Conservation (phyloP, 2,113 vertebrate genomes). For the Tupaia chinensis region DNA sequence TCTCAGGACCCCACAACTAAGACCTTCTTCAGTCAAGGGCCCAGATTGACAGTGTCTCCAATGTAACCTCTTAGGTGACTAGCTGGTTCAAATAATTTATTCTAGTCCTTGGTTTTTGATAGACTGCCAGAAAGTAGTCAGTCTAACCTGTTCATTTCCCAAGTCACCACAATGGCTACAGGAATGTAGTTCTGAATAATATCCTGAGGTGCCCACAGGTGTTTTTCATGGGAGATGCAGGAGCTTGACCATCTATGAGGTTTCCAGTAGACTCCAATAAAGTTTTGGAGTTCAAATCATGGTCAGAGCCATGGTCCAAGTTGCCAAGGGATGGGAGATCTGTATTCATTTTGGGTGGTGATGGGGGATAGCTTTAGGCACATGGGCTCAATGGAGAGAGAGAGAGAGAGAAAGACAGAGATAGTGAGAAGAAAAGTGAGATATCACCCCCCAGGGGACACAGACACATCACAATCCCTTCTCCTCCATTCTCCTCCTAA, state of each 20-base stretch:
- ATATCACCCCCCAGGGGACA: too few relatives aligned
- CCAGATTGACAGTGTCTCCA: not conserved
- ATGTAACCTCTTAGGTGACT: not conserved
- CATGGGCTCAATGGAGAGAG: too few relatives aligned
- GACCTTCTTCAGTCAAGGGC: too few relatives aligned
- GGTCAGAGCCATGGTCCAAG: not conserved
- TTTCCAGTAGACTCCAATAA: not conserved
- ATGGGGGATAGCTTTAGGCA: too few relatives aligned
- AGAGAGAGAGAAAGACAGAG: too few relatives aligned
- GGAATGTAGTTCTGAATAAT: not conserved
- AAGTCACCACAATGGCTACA: not conserved
- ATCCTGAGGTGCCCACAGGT: not conserved
- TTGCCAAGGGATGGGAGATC: not conserved
- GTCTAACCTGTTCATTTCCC: not conserved
- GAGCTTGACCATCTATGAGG: not conserved
- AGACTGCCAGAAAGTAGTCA: not conserved
- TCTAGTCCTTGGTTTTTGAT: not conserved
- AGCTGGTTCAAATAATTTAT: not conserved
- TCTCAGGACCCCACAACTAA: too few relatives aligned
- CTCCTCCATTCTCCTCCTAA: too few relatives aligned
- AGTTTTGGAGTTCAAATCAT: not conserved
- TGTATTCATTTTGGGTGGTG: not conserved
- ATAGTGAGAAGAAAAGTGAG: too few relatives aligned
- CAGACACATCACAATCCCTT: too few relatives aligned
- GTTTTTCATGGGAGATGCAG: not conserved